Evolutionary conservation across 2,888 invertebrate species (phyloP).

Genomic region (Cheilosia soror): DNA sequence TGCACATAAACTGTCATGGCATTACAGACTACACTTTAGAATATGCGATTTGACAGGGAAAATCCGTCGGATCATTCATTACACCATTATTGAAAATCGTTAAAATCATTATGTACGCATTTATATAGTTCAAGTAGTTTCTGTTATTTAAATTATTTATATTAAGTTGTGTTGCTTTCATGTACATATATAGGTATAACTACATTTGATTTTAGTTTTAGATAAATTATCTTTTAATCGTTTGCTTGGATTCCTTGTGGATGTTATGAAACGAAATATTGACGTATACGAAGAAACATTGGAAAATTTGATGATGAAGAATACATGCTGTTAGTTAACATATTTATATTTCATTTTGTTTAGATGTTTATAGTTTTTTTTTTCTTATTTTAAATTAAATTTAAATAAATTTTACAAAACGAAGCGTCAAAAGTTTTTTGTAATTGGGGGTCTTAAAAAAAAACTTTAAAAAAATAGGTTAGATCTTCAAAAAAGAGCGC

Average conservation of each 20-base stretch:
- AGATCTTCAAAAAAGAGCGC: neutral
- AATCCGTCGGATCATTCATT: no score
- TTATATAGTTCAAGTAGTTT: no score
- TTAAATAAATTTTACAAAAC: constrained; percentile 23
- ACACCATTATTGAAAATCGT: no score
- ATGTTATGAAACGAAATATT: constrained; percentile 98
- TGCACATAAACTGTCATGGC: no score
- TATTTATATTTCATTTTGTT: constrained; percentile 12
- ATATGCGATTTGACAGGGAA: no score
- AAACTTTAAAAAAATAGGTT: neutral
- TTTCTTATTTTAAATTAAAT: neutral
- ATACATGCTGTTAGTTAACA: constrained; percentile 42
- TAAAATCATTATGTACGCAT: no score
- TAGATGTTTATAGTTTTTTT: constrained; percentile 2
- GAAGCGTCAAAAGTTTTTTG: constrained; percentile 11
- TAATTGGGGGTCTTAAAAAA: neutral
- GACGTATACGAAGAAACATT: constrained; percentile 91
- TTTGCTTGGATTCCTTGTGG: constrained; percentile 98
- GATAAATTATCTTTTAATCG: constrained; percentile 99
- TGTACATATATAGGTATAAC: neutral
- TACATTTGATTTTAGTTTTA: constrained; percentile 88
- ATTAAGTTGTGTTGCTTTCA: neutral
- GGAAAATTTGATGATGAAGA: constrained; percentile 54
- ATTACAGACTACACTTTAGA: no score
- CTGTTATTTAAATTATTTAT: no score